phyloP scores from a whole-genome alignment of 2,113 vertebrate genomes.

The Chrysemys picta region DNA sequence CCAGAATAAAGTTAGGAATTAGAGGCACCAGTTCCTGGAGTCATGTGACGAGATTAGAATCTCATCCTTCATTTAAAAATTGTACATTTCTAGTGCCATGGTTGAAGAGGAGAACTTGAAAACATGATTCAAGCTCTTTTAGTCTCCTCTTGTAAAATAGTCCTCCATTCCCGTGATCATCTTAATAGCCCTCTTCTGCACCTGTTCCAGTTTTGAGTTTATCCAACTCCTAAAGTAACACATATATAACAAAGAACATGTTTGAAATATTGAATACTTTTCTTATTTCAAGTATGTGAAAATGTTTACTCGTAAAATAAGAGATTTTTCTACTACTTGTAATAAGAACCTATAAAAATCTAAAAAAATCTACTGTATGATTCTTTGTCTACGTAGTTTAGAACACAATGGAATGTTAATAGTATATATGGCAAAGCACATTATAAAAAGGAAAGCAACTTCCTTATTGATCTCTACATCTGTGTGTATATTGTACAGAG shows the following conservation, averaged over 20 bases:
- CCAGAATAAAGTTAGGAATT: too few relatives aligned
- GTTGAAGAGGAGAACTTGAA: neutral
- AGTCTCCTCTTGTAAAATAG: too few relatives aligned
- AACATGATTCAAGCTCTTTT: neutral
- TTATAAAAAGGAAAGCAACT: neutral
- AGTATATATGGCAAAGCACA: neutral
- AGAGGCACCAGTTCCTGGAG: too few relatives aligned
- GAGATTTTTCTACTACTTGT: neutral
- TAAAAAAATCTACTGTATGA: neutral
- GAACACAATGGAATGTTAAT: neutral
- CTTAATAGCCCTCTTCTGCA: neutral
- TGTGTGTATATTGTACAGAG: neutral
- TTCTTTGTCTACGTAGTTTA: too few relatives aligned
- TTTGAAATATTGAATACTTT: neutral
- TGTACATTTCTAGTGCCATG: neutral
- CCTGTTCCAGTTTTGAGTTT: neutral
- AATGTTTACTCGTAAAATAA: neutral
- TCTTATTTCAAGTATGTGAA: too few relatives aligned
- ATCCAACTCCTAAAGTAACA: neutral
- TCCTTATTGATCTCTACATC: neutral
- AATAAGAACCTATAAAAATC: neutral
- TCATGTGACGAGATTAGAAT: too few relatives aligned
- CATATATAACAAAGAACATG: neutral
- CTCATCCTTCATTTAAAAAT: too few relatives aligned
- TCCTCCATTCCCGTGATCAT: neutral